Base-by-base conservation (phyloP, 92 coral and sea anemone genomes). In the Siderastrea radians region DNA sequence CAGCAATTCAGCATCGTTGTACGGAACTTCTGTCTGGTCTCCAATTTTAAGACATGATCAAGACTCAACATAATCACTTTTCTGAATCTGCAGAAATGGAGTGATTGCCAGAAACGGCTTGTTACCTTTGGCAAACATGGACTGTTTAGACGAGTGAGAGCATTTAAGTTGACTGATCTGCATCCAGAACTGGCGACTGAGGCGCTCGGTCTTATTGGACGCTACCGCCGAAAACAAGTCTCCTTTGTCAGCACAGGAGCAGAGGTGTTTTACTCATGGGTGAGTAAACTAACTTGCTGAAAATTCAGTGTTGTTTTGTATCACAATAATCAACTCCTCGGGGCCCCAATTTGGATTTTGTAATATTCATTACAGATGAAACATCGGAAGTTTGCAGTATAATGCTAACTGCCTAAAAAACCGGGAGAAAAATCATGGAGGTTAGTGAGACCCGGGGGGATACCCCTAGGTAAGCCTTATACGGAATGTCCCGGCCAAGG, bases 61-160 rank as follows among this genome's bases (percentile, higher is more conserved):
- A 10, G 10, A 53, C 57, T 10, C 6, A 10, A 1, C 57, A 53
- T 53, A 2, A 12, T 49, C 12, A 49, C 26, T 48, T 73, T 51
- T 73, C 45, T 73, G 26, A 73, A 15, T 73, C 55, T 49, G 45
- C 77, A 73, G 77, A 50, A 73, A 73, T 73, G 77, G 77, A 49
- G 44, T 73, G 78, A 73, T 1, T 73, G 78, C 17, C 78, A 50
- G 44, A 73, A 19, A 26, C 59, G 60, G 38, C 78, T 73, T 73
- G 49, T 7, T 7, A 73, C 78, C 12, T 4, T 49, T 73, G 78
- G 78, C 46, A 19, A 73, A 19, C 0, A 73, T 7, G 78, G 78
- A n/a, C 60, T 73, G 78, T 73, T 51, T 52, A 52, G 60, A 73
- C 78, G 78, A 6, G 78, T 73, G 43, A 73, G 16, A n/a, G 2